Percentiles rank a stretch among this genome's conserved stretches.
Conservation (phyloP, 2,797 vertebrate species). For the Buceros bicornis region DNA sequence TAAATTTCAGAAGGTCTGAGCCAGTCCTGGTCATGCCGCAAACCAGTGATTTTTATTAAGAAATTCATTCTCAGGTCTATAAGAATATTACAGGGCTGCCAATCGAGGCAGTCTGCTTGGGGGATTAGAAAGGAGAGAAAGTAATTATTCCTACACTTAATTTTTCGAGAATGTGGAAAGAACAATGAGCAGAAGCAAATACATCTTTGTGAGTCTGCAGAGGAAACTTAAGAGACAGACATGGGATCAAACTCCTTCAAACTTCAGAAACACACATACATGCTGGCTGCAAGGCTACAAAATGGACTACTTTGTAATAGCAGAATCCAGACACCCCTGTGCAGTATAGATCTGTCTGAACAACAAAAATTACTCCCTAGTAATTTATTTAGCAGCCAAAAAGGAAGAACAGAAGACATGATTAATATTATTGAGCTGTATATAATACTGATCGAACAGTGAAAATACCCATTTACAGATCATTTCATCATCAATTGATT, state of each 20-base stretch:
- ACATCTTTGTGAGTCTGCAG: not conserved
- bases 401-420: not conserved
- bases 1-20: not conserved
- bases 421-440: not conserved
- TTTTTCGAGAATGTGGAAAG: not conserved
- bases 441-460: slow-evolving; percentile 3
- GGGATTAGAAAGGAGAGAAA: not conserved
- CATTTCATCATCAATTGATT: slow-evolving; percentile 27
- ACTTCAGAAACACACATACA: not conserved
- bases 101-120: not conserved
- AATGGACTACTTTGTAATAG: not conserved
- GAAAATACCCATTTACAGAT: slow-evolving; percentile 23
- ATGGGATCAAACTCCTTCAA: not conserved
- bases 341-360: not conserved
- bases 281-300: not conserved
- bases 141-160: not conserved
- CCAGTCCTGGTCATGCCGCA: not conserved
- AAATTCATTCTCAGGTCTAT: not conserved
- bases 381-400: not conserved
- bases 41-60: not conserved
- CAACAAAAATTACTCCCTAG: not conserved
- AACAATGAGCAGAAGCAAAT: not conserved
- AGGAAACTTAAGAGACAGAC: not conserved
- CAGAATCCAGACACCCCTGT: not conserved
- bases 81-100: not conserved